Percentiles rank a stretch among this genome's conserved stretches.
Evolutionary conservation across 2,888 invertebrate species (phyloP).

Genomic region (Hermaeophaga mercurialis): DNA sequence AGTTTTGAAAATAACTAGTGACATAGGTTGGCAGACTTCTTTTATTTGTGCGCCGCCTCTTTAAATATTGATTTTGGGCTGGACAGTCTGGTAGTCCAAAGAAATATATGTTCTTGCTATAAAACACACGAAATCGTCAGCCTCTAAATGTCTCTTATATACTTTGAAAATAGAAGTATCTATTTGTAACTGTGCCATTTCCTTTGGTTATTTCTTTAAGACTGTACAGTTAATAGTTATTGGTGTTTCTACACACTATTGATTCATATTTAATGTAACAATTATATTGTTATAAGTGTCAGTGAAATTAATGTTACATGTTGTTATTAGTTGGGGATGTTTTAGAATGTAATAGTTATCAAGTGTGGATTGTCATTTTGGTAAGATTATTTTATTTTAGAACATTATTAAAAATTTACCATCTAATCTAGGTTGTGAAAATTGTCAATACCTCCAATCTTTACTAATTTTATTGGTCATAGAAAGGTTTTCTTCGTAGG

Average conservation of each 20-base stretch:
- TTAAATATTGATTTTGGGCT: constrained; percentile 53
- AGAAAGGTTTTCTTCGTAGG: constrained; percentile 38
- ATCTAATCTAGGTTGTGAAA: neutral
- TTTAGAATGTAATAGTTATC: constrained; percentile 17
- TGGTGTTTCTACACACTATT: constrained; percentile 37
- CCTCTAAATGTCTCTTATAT: constrained; percentile 32
- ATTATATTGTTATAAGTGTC: constrained; percentile 33
- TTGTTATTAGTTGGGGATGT: constrained; percentile 20
- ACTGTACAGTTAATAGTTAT: constrained; percentile 24
- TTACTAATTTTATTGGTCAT: constrained; percentile 24
- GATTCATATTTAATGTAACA: constrained; percentile 34
- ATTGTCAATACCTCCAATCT: constrained; percentile 1
- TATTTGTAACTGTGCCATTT: constrained; percentile 17
- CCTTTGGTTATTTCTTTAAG: constrained; percentile 16
- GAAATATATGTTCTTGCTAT: constrained; percentile 37
- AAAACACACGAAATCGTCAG: constrained; percentile 30
- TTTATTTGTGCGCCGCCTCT: constrained; percentile 46
- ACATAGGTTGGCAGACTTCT: constrained; percentile 28
- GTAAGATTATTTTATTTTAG: constrained; percentile 26
- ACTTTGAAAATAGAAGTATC: constrained; percentile 26
- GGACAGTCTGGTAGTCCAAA: constrained; percentile 43
- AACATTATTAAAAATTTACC: constrained; percentile 14
- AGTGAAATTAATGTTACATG: constrained; percentile 28
- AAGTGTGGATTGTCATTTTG: constrained; percentile 12
- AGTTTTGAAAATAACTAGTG: constrained; percentile 4